These are phyloP conservation scores for Onychomys torridus DNA, from an alignment of 2,797 vertebrate species.

Conservation along the genomic window DNA sequence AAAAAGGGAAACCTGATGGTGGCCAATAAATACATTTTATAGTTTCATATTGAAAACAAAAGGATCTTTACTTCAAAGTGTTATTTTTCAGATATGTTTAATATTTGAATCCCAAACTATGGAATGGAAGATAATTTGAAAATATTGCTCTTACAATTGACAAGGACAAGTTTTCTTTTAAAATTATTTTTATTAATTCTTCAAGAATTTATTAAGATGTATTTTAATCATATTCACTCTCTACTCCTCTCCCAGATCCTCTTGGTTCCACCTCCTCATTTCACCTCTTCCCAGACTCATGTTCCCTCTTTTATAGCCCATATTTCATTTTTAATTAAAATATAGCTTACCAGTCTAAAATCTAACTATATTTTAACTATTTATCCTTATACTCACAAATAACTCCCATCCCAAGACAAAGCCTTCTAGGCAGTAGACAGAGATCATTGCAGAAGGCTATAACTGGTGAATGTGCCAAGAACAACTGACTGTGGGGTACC, in stretches of 20 bases:
- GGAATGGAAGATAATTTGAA: neutral
- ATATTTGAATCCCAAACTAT: neutral
- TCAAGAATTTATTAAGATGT: neutral
- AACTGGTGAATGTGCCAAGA: neutral
- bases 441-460: neutral
- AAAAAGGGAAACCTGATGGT: neutral
- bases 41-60: neutral
- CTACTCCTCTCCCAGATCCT: neutral
- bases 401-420: neutral
- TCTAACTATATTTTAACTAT: neutral
- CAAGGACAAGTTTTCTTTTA: neutral
- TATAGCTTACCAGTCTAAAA: neutral
- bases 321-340: neutral
- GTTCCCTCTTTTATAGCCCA: too few relatives aligned
- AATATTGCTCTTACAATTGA: neutral
- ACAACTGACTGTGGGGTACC: too few relatives aligned
- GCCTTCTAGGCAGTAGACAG: neutral
- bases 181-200: neutral
- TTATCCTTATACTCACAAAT: neutral
- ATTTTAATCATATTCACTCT: neutral
- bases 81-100: neutral
- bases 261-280: too few relatives aligned
- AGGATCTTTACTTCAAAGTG: neutral
- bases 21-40: neutral
- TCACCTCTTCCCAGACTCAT: too few relatives aligned